Percentiles rank a stretch among this genome's conserved stretches.
Conservation (phyloP, 2,797 vertebrate genomes). For the Orientallactaga sibirica region DNA sequence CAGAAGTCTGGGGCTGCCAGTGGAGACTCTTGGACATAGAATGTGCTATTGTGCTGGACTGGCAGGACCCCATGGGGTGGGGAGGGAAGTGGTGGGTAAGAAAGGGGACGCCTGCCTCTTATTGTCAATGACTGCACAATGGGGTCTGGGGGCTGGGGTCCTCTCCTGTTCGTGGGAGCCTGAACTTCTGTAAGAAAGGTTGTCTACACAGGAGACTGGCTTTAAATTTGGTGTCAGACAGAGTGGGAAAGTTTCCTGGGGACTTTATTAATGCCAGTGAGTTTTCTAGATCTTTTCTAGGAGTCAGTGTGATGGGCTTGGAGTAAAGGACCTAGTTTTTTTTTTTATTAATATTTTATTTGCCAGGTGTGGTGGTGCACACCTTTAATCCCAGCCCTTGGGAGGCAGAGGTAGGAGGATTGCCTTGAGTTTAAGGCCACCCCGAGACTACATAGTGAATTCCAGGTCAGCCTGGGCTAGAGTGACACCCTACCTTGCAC, state of each 20-base stretch:
- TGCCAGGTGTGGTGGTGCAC: no score
- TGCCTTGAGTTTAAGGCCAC: no score
- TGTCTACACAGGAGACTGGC: background rate
- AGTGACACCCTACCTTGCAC: no score
- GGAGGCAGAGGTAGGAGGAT: no score
- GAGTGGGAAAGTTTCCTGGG: background rate
- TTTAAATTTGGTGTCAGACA: background rate
- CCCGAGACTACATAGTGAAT: no score
- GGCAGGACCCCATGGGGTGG: slow-evolving; percentile 66
- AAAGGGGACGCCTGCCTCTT: slow-evolving; percentile 64
- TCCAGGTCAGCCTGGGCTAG: no score
- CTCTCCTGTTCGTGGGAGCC: slow-evolving; percentile 63
- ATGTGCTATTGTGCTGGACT: slow-evolving; percentile 20
- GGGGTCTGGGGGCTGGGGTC: slow-evolving; percentile 68
- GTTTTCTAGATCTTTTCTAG: background rate
- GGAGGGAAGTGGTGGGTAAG: slow-evolving; percentile 75
- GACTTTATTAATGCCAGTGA: background rate
- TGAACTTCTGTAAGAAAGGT: slow-evolving; percentile 58
- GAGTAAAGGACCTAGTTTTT: background rate
- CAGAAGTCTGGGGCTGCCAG: slow-evolving; percentile 52
- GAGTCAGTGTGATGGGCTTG: background rate
- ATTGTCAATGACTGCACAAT: slow-evolving; percentile 70
- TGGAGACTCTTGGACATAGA: slow-evolving; percentile 74
- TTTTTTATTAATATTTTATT: no score
- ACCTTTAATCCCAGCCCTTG: no score